phyloP scores from a whole-genome alignment of 2,113 vertebrate genomes.

The Cyphomyrus discorhynchus region DNA sequence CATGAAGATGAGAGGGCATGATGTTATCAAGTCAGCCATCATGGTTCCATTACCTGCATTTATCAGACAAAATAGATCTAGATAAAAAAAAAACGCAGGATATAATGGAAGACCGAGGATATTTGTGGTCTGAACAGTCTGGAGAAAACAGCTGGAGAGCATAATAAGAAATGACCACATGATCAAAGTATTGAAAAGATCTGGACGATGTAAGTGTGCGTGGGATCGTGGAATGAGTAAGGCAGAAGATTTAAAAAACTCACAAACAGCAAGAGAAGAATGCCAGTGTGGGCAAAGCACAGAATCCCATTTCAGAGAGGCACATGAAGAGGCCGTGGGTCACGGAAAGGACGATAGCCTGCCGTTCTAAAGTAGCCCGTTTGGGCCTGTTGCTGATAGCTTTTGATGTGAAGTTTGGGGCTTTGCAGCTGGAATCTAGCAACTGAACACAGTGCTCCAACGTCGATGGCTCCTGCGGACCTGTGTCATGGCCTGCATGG shows the following conservation, averaged over 20 bases:
- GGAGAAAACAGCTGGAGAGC: not conserved
- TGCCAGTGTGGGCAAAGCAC: not conserved
- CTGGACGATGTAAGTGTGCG: not conserved
- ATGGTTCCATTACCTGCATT: not conserved
- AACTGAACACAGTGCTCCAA: not conserved
- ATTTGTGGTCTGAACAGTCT: constrained; percentile 1
- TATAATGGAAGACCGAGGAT: not conserved
- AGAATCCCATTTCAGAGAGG: not conserved
- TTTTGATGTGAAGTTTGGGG: not conserved
- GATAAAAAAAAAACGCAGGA: not conserved
- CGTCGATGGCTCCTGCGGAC: not conserved
- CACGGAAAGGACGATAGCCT: not conserved
- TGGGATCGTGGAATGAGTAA: not conserved
- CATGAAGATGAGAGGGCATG: not conserved
- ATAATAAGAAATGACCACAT: constrained; percentile 1
- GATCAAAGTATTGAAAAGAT: not conserved
- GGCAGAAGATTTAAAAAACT: not conserved
- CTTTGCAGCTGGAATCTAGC: not conserved
- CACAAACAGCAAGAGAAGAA: not conserved
- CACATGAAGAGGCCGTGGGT: not conserved
- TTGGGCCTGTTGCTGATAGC: not conserved
- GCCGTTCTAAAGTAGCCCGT: not conserved
- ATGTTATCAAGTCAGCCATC: not conserved
- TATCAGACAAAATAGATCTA: not conserved
- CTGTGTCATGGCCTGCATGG: not conserved